phyloP scores from a whole-genome alignment of 2,797 vertebrate genomes.

The Oryzias dopingdopingensis region DNA sequence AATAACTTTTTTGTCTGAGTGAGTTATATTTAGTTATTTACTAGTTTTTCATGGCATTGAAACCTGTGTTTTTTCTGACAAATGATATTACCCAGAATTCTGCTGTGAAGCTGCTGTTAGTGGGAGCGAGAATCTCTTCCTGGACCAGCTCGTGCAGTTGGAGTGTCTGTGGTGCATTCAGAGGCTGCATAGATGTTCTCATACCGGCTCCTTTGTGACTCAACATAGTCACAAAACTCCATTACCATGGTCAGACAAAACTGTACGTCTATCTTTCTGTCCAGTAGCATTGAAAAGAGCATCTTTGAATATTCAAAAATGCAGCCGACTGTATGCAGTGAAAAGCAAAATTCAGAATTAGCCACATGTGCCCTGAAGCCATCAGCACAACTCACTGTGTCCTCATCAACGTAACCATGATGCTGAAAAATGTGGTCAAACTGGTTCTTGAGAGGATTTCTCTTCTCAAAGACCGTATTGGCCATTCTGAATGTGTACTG shows the following conservation, averaged over 20 bases:
- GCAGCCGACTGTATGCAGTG: no score
- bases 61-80: slow-evolving; percentile 9
- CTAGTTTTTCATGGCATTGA: no score
- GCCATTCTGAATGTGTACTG: slow-evolving; percentile 18
- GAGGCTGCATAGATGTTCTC: not conserved
- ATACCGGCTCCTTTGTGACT: no score
- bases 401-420: slow-evolving; percentile 23
- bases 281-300: not conserved
- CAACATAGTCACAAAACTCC: no score
- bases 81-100: slow-evolving; percentile 39
- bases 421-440: slow-evolving; percentile 29
- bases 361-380: slow-evolving; percentile 13
- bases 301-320: not conserved
- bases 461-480: slow-evolving; percentile 17
- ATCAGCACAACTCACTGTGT: slow-evolving; percentile 9
- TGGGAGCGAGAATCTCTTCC: slow-evolving; percentile 1
- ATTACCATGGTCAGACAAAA: not conserved
- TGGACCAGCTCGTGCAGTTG: slow-evolving; percentile 12
- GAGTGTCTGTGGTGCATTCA: slow-evolving; percentile 1
- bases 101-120: slow-evolving; percentile 34
- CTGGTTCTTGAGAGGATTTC: slow-evolving; percentile 14
- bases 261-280: not conserved
- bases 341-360: slow-evolving; percentile 30
- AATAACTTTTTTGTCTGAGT: no score
- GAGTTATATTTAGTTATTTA: no score